Evolutionary conservation across 2,113 vertebrate species (phyloP).

Genomic region (Aramus guarauna): DNA sequence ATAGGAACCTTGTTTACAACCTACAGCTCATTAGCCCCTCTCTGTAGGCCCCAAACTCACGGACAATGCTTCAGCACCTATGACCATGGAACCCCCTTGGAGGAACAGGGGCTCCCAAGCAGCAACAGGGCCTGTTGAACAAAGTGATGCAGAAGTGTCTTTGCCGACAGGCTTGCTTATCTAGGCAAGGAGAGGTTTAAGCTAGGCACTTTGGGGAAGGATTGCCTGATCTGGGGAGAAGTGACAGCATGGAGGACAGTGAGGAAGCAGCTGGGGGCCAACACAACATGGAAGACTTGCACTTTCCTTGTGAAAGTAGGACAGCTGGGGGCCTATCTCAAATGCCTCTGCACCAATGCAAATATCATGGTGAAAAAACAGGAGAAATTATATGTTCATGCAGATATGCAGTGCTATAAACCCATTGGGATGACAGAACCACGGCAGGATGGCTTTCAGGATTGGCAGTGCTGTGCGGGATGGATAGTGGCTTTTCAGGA

Average conservation of each 20-base stretch:
- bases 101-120: neutral
- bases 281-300: neutral
- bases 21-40: neutral
- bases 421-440: neutral
- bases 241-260: neutral
- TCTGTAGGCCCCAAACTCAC: neutral
- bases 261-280: neutral
- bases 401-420: neutral
- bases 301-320: neutral
- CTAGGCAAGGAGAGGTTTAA: neutral
- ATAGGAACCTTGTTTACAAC: neutral
- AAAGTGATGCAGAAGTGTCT: neutral
- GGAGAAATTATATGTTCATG: neutral
- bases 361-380: neutral
- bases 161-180: neutral
- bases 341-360: neutral
- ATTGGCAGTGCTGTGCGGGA: neutral
- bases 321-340: neutral
- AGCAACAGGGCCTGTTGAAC: neutral
- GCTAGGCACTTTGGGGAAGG: fast-evolving
- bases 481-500: neutral
- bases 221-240: neutral
- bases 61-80: neutral
- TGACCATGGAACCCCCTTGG: neutral
- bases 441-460: neutral